Base-by-base conservation (phyloP, 2,113 vertebrate species). In the Chloroceryle aenea region DNA sequence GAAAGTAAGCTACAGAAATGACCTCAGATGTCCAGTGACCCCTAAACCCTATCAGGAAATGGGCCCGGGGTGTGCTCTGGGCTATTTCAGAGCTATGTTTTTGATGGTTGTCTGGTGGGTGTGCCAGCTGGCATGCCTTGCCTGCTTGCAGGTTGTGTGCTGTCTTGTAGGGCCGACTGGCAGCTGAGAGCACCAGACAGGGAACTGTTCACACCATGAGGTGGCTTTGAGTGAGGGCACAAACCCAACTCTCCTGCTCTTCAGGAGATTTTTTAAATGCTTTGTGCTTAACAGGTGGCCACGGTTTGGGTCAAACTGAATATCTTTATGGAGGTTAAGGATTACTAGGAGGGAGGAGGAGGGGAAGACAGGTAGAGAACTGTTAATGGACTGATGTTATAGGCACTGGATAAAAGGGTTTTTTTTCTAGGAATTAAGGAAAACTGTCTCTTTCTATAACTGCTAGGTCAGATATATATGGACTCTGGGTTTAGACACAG, bases 71-170 rank as follows among this genome's bases (percentile, higher is more conserved):
- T 10, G 16, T 68, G 19, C 34, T 62, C n/a, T 47, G 48, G 40
- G 21, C 64, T 36, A 12, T 32, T 71, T 23, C 34, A 32, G 63
- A 48, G 30, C 16, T 63, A 2, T 5, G 23, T 26, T 9, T n/a
- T 34, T 42, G 47, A 10, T 10, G 16, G 23, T 34, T 11, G 6
- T 7, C 19, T 47, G 18, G 22, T 11, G 0, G 1, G n/a, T 2
- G 1, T 29, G 53, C n/a, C 38, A 29, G 32, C 38, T 13, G 27
- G 27, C 22, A 3, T 9, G 10, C 10, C 22, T 67, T 2, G 0
- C 16, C 23, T 52, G 23, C 43, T 59, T 20, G 19, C 27, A n/a
- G 13, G 36, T 40, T 30, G 17, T 45, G 15, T 26, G 20, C 40
- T 48, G 25, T 32, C 45, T 26, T 29, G 18, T 12, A n/a, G 0